These are phyloP conservation scores for Rhinoptilus africanus DNA, from an alignment of 2,113 vertebrate species.

Conservation along the genomic window DNA sequence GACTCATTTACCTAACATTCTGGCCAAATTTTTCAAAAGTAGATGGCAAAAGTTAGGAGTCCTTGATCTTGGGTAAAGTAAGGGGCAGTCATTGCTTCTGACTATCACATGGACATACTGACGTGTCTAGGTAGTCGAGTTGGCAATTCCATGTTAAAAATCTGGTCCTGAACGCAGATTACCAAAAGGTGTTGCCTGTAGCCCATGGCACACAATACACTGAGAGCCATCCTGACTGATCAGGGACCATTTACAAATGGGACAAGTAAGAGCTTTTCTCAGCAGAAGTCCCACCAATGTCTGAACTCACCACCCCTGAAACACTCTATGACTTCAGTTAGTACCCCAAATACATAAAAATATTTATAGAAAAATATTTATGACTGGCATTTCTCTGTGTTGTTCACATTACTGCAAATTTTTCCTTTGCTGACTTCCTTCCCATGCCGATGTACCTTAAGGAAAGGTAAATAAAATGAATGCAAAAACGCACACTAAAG, in stretches of 20 bases:
- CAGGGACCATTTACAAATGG: not conserved
- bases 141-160: not conserved
- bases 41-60: not conserved
- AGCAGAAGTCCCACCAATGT: not conserved
- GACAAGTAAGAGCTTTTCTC: not conserved
- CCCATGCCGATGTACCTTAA: not conserved
- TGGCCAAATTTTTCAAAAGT: not conserved
- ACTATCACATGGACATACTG: not conserved
- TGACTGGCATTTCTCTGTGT: not conserved
- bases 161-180: not conserved
- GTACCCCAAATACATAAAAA: not conserved
- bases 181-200: not conserved
- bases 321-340: not conserved
- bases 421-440: not conserved
- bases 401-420: not conserved
- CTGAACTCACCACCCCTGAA: not conserved
- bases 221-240: rapidly evolving
- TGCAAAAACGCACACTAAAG: not conserved
- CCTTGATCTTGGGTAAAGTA: not conserved
- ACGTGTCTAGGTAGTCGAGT: not conserved
- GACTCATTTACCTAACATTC: not conserved
- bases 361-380: not conserved
- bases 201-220: not conserved
- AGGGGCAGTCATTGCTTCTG: not conserved
- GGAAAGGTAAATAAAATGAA: not conserved